These are phyloP conservation scores for Notolepis coatsorum DNA, from an alignment of 2,797 vertebrate species.

Conservation along the genomic window DNA sequence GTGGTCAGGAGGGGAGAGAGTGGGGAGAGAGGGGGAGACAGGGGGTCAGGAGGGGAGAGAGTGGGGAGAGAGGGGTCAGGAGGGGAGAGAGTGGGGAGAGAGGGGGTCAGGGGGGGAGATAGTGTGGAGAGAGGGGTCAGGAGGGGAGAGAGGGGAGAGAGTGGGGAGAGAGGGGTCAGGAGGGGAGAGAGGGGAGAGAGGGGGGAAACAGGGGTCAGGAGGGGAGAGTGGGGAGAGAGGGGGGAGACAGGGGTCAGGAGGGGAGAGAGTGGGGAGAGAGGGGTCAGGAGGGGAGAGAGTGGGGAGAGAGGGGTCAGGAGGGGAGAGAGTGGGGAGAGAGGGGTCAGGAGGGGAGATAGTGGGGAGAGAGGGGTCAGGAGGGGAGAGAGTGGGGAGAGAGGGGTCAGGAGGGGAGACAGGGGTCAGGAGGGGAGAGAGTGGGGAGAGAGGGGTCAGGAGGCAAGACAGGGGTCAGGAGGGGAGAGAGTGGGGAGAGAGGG, in stretches of 20 bases:
- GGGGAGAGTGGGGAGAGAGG: not conserved
- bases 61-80: not conserved
- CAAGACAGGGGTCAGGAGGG: no score
- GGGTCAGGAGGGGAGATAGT: not conserved
- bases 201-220: not conserved
- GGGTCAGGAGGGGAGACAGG: not conserved
- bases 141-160: not conserved
- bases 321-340: not conserved
- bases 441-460: slow-evolving; percentile 1
- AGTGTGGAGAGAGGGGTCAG: no score
- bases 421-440: no score
- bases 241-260: no score
- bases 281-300: slow-evolving; percentile 4
- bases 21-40: slow-evolving; percentile 19
- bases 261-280: not conserved
- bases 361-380: not conserved
- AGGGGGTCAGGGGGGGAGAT: slow-evolving; percentile 13
- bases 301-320: not conserved
- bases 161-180: not conserved
- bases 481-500: no score
- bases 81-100: not conserved
- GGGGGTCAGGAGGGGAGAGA: slow-evolving; percentile 8
- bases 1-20: not conserved
- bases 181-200: not conserved
- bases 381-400: not conserved